Evolutionary conservation across 2,113 vertebrate species (phyloP).

Genomic region (Glaucomys volans): DNA sequence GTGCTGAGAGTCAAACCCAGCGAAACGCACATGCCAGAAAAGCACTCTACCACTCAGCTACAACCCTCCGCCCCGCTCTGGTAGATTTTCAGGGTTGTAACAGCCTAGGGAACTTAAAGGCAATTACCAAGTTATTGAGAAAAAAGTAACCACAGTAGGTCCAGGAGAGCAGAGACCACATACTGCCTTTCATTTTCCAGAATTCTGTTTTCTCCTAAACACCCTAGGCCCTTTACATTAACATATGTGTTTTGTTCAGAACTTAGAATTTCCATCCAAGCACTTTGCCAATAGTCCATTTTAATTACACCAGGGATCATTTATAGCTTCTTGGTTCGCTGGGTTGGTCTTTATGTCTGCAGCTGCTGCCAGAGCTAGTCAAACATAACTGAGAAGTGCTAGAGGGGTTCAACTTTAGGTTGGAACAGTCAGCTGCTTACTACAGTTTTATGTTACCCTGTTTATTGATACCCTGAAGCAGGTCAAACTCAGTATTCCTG

Average conservation of each 20-base stretch:
- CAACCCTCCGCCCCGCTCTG: not conserved
- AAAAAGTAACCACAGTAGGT: constrained; percentile 43
- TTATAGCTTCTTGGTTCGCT: constrained; percentile 40
- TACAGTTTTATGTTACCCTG: constrained; percentile 11
- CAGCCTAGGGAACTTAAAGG: constrained; percentile 40
- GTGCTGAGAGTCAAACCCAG: too few relatives aligned
- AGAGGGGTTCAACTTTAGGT: not conserved
- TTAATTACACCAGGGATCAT: constrained; percentile 12
- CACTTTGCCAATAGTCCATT: constrained; percentile 19
- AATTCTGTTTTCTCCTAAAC: constrained; percentile 55
- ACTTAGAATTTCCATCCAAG: constrained; percentile 25
- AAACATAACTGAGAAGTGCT: not conserved
- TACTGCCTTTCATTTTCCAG: constrained; percentile 34
- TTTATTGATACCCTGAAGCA: constrained; percentile 53
- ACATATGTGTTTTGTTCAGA: constrained; percentile 24
- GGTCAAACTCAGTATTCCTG: constrained; percentile 18
- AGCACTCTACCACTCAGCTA: too few relatives aligned
- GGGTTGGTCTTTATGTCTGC: not conserved
- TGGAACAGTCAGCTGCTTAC: constrained; percentile 20
- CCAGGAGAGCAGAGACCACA: not conserved
- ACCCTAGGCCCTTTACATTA: constrained; percentile 33
- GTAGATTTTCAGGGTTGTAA: constrained; percentile 38
- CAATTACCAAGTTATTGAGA: constrained; percentile 49
- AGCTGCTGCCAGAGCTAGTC: not conserved
- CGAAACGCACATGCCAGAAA: too few relatives aligned